Evolutionary conservation across 1,140 invertebrate species (phyloP).

Genomic region (Plutomurus gul): DNA sequence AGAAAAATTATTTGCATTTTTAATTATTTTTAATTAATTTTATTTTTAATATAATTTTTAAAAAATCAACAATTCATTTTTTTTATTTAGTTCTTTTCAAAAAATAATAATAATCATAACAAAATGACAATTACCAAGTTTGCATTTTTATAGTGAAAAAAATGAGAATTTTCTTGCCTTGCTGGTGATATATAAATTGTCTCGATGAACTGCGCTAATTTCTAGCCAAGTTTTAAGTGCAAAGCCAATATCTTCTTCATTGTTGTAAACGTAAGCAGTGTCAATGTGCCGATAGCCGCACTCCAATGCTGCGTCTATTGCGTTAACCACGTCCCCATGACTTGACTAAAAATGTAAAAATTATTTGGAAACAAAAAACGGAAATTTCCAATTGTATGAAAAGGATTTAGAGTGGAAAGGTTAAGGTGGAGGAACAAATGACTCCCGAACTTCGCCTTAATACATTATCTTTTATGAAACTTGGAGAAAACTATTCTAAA

Average conservation of each 20-base stretch:
- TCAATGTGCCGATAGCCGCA: constrained; percentile 58
- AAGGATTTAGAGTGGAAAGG: not conserved
- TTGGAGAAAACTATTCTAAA: no score
- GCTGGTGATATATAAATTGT: constrained; percentile 59
- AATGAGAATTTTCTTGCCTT: constrained; percentile 46
- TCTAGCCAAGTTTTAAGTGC: constrained; percentile 55
- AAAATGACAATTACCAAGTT: constrained; percentile 54
- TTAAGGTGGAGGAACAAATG: no score
- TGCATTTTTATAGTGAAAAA: constrained; percentile 1
- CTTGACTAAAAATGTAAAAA: not conserved
- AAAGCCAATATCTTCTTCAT: constrained; percentile 57
- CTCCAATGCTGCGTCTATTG: constrained; percentile 48
- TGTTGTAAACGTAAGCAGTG: constrained; percentile 56
- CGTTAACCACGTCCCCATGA: not conserved
- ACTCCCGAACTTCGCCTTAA: no score
- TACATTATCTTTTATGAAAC: no score
- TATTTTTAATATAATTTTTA: not conserved
- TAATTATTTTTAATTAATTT: no score
- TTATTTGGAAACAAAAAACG: not conserved
- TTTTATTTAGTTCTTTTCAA: constrained; percentile 56
- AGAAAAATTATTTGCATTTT: not conserved
- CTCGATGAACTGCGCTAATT: constrained; percentile 56
- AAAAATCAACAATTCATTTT: not conserved
- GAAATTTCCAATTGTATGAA: not conserved
- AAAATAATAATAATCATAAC: constrained; percentile 57